Base-by-base conservation (phyloP, 2,888 invertebrate genomes). In the Drosophila nr. fundita region DNA sequence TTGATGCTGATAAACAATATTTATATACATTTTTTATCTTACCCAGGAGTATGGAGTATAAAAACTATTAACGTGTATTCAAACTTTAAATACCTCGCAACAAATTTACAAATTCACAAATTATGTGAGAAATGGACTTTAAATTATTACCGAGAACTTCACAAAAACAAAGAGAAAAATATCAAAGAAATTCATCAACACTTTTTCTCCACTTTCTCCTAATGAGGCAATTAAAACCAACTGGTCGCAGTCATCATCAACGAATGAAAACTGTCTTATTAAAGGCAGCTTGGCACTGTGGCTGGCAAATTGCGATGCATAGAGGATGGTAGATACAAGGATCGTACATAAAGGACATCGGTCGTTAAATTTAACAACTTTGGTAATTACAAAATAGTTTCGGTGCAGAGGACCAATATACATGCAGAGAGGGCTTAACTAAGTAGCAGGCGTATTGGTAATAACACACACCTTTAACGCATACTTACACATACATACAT, bases 341-440 rank as follows among this genome's bases (percentile, higher is more conserved):
- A 18, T 45, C 15, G 15, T 15, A 36, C 27, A 63, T 34, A 66
- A 64, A 49, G 60, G 65, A 80, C 65, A 60, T 42, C 27, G 58
- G 69, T 65, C 67, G 69, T 85, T 79, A 87, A 89, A 87, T 73
- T 85, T 77, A 84, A 85, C 70, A 87, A 69, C 89, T 75, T 84
- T 75, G 62, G 85, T 87, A 87, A 89, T 84, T 87, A 87, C 89
- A 82, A 89, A 89, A 84, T 87, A 84, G 82, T 89, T 87, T 36
- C 55, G 62, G 48, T 70, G 58, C 64, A 59, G 30, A 38, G 50
- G 49, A 52, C 49, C 68, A 68, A 72, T 67, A 58, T 58, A 11
- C 18, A 29, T 29, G 61, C 57, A 18, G 24, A 45, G 27, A 18
- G 24, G 61, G 66, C 76, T 42, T 61, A 64, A 34, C 54, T 54